Evolutionary conservation across 2,888 invertebrate genomes (phyloP).

Genomic region (Drosophila cyrtoloma): DNA sequence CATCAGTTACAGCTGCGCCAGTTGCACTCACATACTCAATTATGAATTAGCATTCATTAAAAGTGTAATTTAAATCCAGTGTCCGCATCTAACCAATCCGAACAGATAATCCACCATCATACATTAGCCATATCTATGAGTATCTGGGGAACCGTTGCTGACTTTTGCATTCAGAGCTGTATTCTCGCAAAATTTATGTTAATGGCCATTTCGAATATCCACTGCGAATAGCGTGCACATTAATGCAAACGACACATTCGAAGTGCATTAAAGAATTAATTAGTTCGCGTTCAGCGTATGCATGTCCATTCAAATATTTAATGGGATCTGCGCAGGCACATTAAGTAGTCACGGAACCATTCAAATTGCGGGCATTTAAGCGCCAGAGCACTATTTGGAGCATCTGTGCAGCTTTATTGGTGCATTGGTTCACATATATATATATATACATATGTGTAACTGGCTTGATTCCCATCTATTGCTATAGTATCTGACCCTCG

Average conservation of each 20-base stretch:
- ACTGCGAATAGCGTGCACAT: conserved; percentile 28
- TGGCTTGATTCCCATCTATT: neutral
- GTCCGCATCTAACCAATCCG: conserved; percentile 38
- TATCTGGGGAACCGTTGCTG: conserved; percentile 27
- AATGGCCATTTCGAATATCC: conserved; percentile 52
- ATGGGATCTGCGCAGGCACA: conserved; percentile 1
- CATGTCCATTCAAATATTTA: conserved; percentile 17
- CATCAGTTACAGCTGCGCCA: conserved; percentile 36
- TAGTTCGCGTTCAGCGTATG: conserved; percentile 43
- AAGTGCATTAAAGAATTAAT: conserved; percentile 79
- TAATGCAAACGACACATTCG: conserved; percentile 54
- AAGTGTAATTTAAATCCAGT: conserved; percentile 80
- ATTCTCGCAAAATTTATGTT: conserved; percentile 56
- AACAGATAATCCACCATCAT: conserved; percentile 35
- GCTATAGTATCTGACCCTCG: neutral
- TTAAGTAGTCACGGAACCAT: conserved; percentile 5
- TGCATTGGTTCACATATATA: neutral
- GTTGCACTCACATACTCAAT: conserved; percentile 72
- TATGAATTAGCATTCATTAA: conserved; percentile 82
- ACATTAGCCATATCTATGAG: conserved; percentile 70
- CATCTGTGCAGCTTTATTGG: neutral
- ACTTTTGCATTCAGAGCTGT: conserved; percentile 9
- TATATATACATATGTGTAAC: neutral
- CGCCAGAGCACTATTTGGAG: neutral
- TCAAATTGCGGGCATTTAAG: neutral